Evolutionary conservation across 1,140 invertebrate genomes (phyloP).

Genomic region (Nephila pilipes): DNA sequence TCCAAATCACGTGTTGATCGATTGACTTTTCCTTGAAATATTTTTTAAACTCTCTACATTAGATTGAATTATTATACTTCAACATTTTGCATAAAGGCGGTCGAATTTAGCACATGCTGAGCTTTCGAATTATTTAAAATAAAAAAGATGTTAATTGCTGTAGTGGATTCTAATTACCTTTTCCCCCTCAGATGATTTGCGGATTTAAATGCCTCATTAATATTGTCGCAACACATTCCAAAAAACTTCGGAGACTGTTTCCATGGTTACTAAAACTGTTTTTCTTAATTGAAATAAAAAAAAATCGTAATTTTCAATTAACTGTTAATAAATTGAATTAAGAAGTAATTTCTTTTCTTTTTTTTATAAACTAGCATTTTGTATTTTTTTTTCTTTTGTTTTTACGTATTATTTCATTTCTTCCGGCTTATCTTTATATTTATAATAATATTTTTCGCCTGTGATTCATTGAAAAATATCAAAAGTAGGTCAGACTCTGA

Average conservation of each 20-base stretch:
- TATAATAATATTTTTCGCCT: background rate
- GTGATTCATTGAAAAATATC: background rate
- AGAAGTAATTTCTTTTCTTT: background rate
- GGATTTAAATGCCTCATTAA: background rate
- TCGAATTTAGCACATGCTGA: too few relatives aligned
- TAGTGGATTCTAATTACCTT: background rate
- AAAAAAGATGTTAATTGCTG: too few relatives aligned
- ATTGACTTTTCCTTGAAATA: too few relatives aligned
- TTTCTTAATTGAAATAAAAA: background rate
- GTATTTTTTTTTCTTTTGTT: background rate
- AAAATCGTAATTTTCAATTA: conserved; percentile 7
- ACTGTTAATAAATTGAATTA: background rate
- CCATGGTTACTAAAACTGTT: background rate
- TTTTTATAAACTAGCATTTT: background rate
- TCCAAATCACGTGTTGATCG: too few relatives aligned
- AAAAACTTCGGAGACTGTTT: background rate
- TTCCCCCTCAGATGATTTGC: background rate
- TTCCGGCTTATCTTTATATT: background rate
- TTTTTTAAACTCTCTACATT: too few relatives aligned
- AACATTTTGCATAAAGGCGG: too few relatives aligned
- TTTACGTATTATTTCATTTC: background rate
- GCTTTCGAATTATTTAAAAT: too few relatives aligned
- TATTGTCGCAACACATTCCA: background rate
- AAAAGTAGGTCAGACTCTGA: background rate
- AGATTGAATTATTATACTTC: too few relatives aligned